A percentile compares a stretch with the other conserved stretches of the same genome.
These are phyloP conservation scores for Lottia gigantea DNA, from an alignment of 2,888 invertebrate species.

Conservation along the genomic window DNA sequence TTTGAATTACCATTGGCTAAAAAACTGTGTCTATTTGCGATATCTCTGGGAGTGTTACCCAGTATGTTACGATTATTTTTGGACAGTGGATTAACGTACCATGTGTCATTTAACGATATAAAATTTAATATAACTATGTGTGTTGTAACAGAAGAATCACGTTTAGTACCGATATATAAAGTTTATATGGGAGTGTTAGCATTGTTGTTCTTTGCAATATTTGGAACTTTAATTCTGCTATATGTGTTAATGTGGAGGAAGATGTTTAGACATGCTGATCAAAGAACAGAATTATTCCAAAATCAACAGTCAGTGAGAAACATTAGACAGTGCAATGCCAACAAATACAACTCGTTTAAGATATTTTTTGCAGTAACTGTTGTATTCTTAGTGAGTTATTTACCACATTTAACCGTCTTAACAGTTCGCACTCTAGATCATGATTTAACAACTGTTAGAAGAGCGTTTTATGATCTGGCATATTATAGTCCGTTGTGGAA, in stretches of 20 bases:
- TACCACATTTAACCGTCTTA: conserved; percentile 17
- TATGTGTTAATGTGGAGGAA: conserved; percentile 18
- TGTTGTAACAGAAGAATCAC: conserved; percentile 13
- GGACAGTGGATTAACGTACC: background rate
- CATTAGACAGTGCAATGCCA: conserved; percentile 6
- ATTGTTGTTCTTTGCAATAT: conserved; percentile 9
- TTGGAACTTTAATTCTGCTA: conserved; percentile 8
- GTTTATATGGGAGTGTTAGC: conserved; percentile 11
- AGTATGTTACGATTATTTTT: conserved; percentile 13
- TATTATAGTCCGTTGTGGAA: conserved; percentile 14
- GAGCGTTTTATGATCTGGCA: conserved; percentile 16
- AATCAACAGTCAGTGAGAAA: background rate
- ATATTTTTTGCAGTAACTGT: conserved; percentile 21
- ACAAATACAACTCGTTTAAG: conserved; percentile 16
- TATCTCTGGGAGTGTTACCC: conserved; percentile 2
- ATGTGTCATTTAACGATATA: conserved; percentile 4
- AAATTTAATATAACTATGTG: conserved; percentile 19
- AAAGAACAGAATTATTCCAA: conserved; percentile 7
- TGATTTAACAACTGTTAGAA: conserved; percentile 4
- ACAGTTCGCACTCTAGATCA: conserved; percentile 11
- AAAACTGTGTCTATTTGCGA: conserved; percentile 11
- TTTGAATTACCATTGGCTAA: background rate
- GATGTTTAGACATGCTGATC: background rate
- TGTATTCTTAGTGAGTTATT: conserved; percentile 21
- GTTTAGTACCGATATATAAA: background rate